Evolutionary conservation across 2,888 invertebrate genomes (phyloP).

Genomic region (Drosophila lacicola): DNA sequence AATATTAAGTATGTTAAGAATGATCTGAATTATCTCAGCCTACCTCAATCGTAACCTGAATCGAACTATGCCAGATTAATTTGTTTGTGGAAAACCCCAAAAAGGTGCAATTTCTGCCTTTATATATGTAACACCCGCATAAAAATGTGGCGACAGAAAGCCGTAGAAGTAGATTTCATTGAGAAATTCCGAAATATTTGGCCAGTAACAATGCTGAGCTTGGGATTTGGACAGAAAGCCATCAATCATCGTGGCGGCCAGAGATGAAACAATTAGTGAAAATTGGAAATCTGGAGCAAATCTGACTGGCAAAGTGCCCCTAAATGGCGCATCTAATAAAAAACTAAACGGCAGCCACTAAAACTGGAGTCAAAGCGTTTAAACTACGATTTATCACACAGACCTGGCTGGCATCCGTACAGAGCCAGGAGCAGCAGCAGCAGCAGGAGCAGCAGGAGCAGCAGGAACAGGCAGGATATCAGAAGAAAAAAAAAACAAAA

Average conservation of each 20-base stretch:
- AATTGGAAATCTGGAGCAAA: constrained; percentile 59
- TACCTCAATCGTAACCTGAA: too few species aligned
- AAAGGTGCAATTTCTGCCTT: not conserved
- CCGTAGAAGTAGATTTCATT: constrained; percentile 11
- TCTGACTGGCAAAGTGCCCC: constrained; percentile 63
- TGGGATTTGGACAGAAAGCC: constrained; percentile 2
- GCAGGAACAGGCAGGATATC: constrained; percentile 32
- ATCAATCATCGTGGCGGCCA: constrained; percentile 58
- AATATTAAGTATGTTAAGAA: too few species aligned
- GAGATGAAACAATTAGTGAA: constrained; percentile 71
- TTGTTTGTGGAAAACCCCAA: too few species aligned
- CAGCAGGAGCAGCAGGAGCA: constrained; percentile 7
- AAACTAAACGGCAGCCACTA: constrained; percentile 76
- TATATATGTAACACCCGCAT: constrained; percentile 3
- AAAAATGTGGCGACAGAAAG: not conserved
- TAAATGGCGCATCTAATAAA: constrained; percentile 76
- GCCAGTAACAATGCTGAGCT: constrained; percentile 2
- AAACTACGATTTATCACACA: constrained; percentile 81
- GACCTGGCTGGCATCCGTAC: constrained; percentile 31
- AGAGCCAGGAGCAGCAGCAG: constrained; percentile 7
- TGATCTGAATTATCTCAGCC: too few species aligned
- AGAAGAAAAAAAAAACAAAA: constrained; percentile 13
- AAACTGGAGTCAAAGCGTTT: constrained; percentile 79
- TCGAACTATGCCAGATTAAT: too few species aligned
- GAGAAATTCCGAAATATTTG: constrained; percentile 5